Evolutionary conservation across 2,113 vertebrate genomes (phyloP).

Genomic region (Merops nubicus): DNA sequence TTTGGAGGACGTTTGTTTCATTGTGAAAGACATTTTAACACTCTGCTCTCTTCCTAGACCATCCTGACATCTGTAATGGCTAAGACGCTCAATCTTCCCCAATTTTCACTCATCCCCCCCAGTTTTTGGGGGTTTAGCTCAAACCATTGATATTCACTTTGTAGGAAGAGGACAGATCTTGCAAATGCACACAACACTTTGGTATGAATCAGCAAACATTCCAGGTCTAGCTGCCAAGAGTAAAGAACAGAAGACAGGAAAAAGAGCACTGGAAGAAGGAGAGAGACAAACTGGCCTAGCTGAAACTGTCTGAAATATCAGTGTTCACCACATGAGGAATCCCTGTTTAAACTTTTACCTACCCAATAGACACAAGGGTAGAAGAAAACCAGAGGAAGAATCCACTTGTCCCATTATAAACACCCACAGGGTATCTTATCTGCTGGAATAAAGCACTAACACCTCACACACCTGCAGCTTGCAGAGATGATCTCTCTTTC

Average conservation of each 20-base stretch:
- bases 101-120: not conserved
- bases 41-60: not conserved
- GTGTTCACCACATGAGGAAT: not conserved
- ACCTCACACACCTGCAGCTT: not conserved
- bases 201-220: not conserved
- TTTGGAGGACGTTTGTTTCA: not conserved
- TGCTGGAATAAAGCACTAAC: not conserved
- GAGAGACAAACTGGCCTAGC: not conserved
- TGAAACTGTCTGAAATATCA: not conserved
- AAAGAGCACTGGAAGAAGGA: not conserved
- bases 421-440: not conserved
- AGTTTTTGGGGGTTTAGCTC: not conserved
- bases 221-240: not conserved
- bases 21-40: not conserved
- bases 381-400: not conserved
- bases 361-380: not conserved
- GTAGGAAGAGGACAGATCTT: not conserved
- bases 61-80: not conserved
- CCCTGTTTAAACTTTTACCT: not conserved
- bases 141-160: not conserved
- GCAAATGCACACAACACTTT: not conserved
- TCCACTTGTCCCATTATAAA: not conserved
- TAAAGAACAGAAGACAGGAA: conserved; percentile 14
- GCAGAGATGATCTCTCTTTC: not conserved
- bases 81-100: not conserved